These are phyloP conservation scores for Tipula confusa DNA, from an alignment of 2,888 invertebrate genomes.

Conservation along the genomic window DNA sequence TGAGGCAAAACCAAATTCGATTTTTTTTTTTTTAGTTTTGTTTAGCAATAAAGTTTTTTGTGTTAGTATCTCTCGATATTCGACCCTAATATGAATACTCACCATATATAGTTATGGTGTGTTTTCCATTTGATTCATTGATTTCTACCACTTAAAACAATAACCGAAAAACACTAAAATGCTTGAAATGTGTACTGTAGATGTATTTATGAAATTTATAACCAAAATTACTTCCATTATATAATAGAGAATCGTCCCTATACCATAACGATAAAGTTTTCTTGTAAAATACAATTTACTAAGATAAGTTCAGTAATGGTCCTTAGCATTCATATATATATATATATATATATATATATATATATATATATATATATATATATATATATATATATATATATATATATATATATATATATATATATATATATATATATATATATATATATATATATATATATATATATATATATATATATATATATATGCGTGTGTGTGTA, in stretches of 20 bases:
- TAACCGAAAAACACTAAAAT: background rate
- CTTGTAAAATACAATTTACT: background rate
- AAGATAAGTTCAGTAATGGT: background rate
- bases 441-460: background rate
- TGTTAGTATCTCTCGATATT: background rate
- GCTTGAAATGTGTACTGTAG: background rate
- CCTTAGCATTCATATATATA: background rate
- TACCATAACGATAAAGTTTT: background rate
- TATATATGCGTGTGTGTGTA: background rate
- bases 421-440: background rate
- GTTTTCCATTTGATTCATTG: conserved; percentile 8
- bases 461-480: background rate
- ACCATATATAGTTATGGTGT: background rate
- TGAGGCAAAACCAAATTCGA: background rate
- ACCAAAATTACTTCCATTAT: background rate
- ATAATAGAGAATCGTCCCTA: background rate
- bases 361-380: background rate
- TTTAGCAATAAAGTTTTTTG: background rate
- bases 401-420: background rate
- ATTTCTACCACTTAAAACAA: conserved; percentile 3
- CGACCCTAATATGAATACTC: background rate
- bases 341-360: background rate
- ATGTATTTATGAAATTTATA: background rate
- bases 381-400: background rate
- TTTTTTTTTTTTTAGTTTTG: too few species aligned